These are phyloP conservation scores for Limosa lapponica DNA, from an alignment of 2,797 vertebrate species.

Conservation along the genomic window DNA sequence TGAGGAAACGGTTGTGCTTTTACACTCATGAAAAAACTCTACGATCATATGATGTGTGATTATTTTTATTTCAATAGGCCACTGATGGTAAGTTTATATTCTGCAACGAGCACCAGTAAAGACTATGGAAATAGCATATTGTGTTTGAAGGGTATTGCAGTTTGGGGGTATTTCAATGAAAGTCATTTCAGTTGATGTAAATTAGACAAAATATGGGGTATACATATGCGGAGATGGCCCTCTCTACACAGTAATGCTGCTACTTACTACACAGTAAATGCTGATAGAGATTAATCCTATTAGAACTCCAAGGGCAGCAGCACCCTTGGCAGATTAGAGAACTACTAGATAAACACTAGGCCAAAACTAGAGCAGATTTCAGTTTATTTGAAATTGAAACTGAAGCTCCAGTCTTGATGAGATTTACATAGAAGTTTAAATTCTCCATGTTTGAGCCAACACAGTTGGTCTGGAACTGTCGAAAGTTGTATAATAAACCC, in stretches of 20 bases:
- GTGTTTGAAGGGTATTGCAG: neutral
- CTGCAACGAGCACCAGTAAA: neutral
- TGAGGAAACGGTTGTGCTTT: accelerated
- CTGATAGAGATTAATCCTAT: neutral
- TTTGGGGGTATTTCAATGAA: neutral
- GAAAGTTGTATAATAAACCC: neutral
- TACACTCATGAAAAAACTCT: neutral
- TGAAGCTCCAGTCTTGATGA: neutral
- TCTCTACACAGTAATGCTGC: too few species aligned
- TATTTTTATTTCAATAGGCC: neutral
- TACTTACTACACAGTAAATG: neutral
- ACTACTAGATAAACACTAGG: neutral
- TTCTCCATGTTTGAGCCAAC: neutral
- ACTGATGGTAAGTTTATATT: neutral
- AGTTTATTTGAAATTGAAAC: neutral
- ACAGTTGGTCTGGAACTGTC: neutral
- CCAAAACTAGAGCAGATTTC: neutral
- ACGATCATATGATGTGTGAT: neutral
- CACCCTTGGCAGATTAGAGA: neutral
- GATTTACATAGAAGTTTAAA: neutral
- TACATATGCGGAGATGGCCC: neutral
- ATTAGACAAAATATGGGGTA: neutral
- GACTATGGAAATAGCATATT: neutral
- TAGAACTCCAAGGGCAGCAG: neutral
- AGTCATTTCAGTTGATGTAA: neutral